Conservation (phyloP, 2,113 vertebrate species). For the Loxodonta africana region DNA sequence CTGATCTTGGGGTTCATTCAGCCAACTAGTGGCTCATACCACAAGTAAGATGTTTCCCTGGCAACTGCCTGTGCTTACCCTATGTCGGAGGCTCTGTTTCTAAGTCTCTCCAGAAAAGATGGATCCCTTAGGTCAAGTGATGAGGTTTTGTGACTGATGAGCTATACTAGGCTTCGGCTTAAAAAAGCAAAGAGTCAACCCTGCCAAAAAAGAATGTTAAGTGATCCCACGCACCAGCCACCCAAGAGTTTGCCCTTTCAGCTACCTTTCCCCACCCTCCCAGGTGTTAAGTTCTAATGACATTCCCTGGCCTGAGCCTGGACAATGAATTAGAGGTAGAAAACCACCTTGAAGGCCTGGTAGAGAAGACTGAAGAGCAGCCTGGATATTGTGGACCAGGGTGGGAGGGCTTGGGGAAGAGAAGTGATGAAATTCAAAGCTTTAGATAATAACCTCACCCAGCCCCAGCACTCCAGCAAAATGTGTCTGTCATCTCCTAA, state of each 20-base stretch:
- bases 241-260: not conserved
- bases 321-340: not conserved
- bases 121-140: not conserved
- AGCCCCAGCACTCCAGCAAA: not conserved
- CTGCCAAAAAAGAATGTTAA: not conserved
- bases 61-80: not conserved
- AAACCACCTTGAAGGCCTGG: not conserved
- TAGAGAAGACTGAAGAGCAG: not conserved
- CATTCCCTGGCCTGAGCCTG: not conserved
- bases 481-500: not conserved
- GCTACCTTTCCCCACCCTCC: fast-evolving
- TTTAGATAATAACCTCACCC: not conserved
- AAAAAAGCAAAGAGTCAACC: not conserved
- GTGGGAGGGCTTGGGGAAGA: not conserved
- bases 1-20: not conserved
- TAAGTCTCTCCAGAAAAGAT: not conserved
- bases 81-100: fast-evolving
- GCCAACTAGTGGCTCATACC: not conserved
- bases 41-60: not conserved
- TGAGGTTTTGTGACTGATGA: not conserved
- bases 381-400: not conserved
- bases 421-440: not conserved
- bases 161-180: not conserved
- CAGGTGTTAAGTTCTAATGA: too few species aligned
- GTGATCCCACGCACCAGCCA: fast-evolving